A percentile compares a stretch with the other conserved stretches of the same genome.
Conservation (phyloP, 1,140 invertebrate genomes). For the Aporrectodea caliginosa region DNA sequence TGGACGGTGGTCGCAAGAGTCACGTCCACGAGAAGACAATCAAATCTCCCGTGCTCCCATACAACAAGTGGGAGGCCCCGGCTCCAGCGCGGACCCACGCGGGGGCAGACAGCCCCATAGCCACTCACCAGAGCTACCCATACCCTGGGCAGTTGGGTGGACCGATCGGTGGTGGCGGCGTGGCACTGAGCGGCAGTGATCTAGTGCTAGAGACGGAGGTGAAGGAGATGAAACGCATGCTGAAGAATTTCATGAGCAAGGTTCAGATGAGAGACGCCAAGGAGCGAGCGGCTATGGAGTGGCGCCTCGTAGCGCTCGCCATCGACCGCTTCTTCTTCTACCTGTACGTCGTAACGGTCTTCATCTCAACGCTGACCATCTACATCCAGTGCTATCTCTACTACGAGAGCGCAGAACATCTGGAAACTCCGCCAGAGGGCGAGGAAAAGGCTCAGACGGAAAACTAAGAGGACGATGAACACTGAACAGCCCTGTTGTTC, state of each 20-base stretch:
- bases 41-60: slow-evolving; percentile 10
- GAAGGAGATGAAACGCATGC: slow-evolving; percentile 41
- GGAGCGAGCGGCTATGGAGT: slow-evolving; percentile 45
- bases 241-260: slow-evolving; percentile 41
- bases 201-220: slow-evolving; percentile 37
- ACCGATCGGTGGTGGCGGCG: neutral
- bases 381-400: slow-evolving; percentile 32
- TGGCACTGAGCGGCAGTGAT: neutral
- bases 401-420: slow-evolving; percentile 19
- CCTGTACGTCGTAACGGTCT: slow-evolving; percentile 47
- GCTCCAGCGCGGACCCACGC: neutral
- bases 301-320: slow-evolving; percentile 51
- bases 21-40: slow-evolving; percentile 9
- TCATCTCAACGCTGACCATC: slow-evolving; percentile 49
- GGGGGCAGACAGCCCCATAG: neutral
- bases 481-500: too few species aligned
- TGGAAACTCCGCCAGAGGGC: too few species aligned
- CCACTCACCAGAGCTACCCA: neutral
- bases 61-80: slow-evolving; percentile 17
- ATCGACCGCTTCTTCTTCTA: slow-evolving; percentile 54
- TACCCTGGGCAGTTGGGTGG: neutral
- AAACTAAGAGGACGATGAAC: too few species aligned
- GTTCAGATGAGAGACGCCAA: slow-evolving; percentile 40
- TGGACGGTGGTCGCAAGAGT: slow-evolving; percentile 9
- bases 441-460: too few species aligned